These are phyloP conservation scores for Chromis chromis DNA, from an alignment of 2,797 vertebrate species.

Conservation along the genomic window DNA sequence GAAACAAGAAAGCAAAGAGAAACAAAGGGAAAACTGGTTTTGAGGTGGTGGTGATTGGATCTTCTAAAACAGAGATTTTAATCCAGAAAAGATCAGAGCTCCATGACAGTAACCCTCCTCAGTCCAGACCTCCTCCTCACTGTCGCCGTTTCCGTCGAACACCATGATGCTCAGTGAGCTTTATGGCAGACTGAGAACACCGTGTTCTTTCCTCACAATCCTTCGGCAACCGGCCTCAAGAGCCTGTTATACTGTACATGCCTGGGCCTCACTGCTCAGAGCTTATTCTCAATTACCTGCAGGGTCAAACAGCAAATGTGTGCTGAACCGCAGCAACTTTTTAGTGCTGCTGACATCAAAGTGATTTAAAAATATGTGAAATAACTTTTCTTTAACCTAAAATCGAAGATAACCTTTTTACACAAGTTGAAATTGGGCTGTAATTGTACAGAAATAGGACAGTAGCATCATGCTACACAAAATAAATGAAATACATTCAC, in stretches of 20 bases:
- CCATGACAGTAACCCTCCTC: background rate
- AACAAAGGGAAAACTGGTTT: background rate
- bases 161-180: slow-evolving; percentile 24
- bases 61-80: background rate
- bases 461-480: background rate
- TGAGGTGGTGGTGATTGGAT: background rate
- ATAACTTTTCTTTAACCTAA: background rate
- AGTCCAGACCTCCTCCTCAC: background rate
- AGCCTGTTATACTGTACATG: slow-evolving; percentile 18
- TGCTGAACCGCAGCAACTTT: background rate
- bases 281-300: background rate
- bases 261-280: background rate
- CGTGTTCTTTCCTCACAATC: slow-evolving; percentile 37
- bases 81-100: background rate
- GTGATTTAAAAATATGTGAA: background rate
- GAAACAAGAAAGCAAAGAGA: background rate
- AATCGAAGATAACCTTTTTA: background rate
- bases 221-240: slow-evolving; percentile 8
- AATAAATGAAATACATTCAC: background rate
- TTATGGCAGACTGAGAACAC: slow-evolving; percentile 36
- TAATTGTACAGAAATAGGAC: background rate
- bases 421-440: background rate
- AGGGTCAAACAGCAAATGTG: slow-evolving; percentile 2
- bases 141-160: slow-evolving; percentile 8
- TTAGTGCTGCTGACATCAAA: background rate